A percentile compares a stretch with the other conserved stretches of the same genome.
Conservation (phyloP, 2,797 vertebrate genomes). For the Chiloscyllium punctatum region DNA sequence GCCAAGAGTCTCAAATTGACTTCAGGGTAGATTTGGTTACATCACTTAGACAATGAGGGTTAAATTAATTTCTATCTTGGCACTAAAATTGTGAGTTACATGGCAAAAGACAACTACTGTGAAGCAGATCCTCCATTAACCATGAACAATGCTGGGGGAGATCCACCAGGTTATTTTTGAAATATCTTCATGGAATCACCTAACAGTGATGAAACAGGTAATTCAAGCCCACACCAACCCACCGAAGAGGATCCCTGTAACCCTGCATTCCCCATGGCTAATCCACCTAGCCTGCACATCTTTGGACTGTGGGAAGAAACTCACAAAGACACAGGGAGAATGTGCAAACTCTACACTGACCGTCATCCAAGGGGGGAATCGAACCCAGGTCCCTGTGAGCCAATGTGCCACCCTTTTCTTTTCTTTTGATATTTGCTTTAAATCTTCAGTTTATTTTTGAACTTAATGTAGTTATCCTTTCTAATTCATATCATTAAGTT, state of each 20-base stretch:
- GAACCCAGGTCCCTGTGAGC: no score
- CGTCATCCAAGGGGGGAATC: no score
- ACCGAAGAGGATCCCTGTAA: no score
- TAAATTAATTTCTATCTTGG: background rate
- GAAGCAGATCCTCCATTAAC: background rate
- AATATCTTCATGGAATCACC: background rate
- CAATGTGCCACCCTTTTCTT: background rate
- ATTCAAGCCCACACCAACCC: no score
- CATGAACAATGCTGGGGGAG: background rate
- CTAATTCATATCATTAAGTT: background rate
- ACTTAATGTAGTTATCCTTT: background rate
- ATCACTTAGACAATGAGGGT: background rate
- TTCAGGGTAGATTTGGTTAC: background rate
- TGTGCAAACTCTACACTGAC: no score
- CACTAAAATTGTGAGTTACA: background rate
- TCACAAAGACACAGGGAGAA: no score
- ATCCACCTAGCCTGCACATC: no score
- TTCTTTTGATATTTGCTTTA: background rate
- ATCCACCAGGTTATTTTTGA: background rate
- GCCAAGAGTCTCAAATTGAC: background rate
- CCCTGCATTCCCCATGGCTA: no score
- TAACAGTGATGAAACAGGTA: no score
- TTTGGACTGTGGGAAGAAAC: no score
- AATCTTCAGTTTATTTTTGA: background rate
- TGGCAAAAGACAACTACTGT: background rate